These are phyloP conservation scores for Petrocephalus schoutedeni DNA, from an alignment of 2,797 vertebrate genomes.

Conservation along the genomic window DNA sequence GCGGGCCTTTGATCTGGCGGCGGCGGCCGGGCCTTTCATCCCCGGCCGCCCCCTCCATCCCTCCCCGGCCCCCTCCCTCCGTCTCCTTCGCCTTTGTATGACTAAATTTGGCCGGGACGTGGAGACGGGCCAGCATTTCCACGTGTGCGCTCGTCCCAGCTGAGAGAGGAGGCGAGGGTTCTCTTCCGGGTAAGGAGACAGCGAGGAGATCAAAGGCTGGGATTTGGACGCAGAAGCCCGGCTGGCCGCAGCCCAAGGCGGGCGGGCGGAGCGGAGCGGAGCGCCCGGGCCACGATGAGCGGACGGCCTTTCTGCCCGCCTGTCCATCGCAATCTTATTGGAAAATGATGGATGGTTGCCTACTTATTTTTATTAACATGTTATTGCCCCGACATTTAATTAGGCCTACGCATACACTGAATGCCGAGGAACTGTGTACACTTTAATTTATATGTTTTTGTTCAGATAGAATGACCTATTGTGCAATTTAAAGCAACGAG, in stretches of 20 bases:
- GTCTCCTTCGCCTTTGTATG: conserved; percentile 80
- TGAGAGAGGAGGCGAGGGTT: conserved; percentile 82
- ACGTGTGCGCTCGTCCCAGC: conserved; percentile 96
- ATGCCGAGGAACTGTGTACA: neutral
- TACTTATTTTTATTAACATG: neutral
- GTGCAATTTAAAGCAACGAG: neutral
- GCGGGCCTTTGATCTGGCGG: conserved; percentile 88
- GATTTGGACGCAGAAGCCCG: conserved; percentile 70
- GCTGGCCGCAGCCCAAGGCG: conserved; percentile 83
- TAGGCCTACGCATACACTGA: neutral
- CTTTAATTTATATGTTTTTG: neutral
- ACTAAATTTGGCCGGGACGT: conserved; percentile 94
- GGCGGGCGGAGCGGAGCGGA: conserved; percentile 72
- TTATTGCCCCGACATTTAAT: neutral
- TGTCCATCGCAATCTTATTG: neutral
- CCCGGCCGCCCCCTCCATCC: conserved; percentile 41
- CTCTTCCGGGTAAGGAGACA: conserved; percentile 97
- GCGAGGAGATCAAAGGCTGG: conserved; percentile 89
- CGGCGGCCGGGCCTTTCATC: conserved; percentile 87
- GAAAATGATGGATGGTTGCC: neutral
- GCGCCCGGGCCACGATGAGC: conserved; percentile 34
- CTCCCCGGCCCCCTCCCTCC: conserved; percentile 39
- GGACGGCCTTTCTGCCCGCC: neutral
- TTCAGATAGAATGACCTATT: neutral
- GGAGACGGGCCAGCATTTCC: conserved; percentile 88